phyloP scores from a whole-genome alignment of 2,888 invertebrate species.

The Acanthococcus lagerstroemiae region DNA sequence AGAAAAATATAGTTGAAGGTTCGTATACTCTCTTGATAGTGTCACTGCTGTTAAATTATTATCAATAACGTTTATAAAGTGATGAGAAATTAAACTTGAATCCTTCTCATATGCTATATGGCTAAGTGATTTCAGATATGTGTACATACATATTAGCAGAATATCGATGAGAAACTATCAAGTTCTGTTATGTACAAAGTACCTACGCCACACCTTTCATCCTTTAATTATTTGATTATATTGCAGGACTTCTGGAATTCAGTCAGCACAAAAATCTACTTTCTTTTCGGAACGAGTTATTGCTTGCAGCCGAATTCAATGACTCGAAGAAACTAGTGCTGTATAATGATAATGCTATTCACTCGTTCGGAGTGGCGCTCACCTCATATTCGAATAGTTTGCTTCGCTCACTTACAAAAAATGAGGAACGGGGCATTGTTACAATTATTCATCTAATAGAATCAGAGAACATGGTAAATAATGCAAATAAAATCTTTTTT shows the following conservation, averaged over 20 bases:
- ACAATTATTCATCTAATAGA: no score
- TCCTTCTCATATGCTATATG: no score
- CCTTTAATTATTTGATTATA: background rate
- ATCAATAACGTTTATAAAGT: no score
- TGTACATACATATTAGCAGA: background rate
- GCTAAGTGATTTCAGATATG: no score
- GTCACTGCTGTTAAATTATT: no score
- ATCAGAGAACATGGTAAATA: no score
- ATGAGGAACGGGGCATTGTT: no score
- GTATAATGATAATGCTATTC: background rate
- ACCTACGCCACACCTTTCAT: background rate
- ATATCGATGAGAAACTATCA: background rate
- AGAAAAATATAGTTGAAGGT: background rate
- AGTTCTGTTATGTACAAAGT: background rate
- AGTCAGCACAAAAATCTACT: background rate
- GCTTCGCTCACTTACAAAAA: no score
- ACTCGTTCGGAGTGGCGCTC: background rate
- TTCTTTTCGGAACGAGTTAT: background rate
- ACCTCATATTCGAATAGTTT: slow-evolving; percentile 2
- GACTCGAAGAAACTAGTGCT: background rate
- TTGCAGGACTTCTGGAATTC: background rate
- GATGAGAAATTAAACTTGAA: no score
- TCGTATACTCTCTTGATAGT: background rate
- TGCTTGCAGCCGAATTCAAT: background rate
- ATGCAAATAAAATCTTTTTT: no score